phyloP scores from a whole-genome alignment of 2,888 invertebrate species.

The Himalopsyche tibetana region DNA sequence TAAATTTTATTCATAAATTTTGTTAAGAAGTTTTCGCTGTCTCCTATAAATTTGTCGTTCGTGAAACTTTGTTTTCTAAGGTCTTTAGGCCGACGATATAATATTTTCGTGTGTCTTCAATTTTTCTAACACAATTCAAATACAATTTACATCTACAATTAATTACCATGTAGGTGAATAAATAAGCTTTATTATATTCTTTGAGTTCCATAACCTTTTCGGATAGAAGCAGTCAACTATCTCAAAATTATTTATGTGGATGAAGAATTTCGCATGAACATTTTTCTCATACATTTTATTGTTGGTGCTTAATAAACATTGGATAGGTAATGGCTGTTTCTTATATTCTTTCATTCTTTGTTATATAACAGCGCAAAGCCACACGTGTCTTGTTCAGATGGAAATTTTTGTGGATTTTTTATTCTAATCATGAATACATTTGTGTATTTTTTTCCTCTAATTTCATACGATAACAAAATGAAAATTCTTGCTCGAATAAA shows the following conservation, averaged over 20 bases:
- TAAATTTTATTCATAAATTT: not conserved
- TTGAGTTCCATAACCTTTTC: no score
- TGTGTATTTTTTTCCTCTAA: not conserved
- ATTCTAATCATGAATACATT: not conserved
- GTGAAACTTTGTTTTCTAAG: no score
- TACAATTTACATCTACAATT: no score
- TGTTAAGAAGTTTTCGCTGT: not conserved
- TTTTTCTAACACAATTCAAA: no score
- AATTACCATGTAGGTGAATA: no score
- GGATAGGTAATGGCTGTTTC: not conserved
- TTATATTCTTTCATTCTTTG: not conserved
- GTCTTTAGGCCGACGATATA: no score
- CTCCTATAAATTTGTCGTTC: not conserved
- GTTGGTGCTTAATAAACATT: slow-evolving; percentile 2
- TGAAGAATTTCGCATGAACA: not conserved
- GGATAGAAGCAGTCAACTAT: no score
- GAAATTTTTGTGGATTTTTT: not conserved
- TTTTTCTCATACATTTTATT: not conserved
- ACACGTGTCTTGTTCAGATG: not conserved
- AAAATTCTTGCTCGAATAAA: no score
- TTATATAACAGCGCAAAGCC: not conserved
- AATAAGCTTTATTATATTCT: no score
- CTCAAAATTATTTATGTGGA: no score
- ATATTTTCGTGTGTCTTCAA: no score
- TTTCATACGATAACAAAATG: not conserved